A percentile compares a stretch with the other conserved stretches of the same genome.
Evolutionary conservation across 2,113 vertebrate species (phyloP).

Genomic region (Mustelus asterias): DNA sequence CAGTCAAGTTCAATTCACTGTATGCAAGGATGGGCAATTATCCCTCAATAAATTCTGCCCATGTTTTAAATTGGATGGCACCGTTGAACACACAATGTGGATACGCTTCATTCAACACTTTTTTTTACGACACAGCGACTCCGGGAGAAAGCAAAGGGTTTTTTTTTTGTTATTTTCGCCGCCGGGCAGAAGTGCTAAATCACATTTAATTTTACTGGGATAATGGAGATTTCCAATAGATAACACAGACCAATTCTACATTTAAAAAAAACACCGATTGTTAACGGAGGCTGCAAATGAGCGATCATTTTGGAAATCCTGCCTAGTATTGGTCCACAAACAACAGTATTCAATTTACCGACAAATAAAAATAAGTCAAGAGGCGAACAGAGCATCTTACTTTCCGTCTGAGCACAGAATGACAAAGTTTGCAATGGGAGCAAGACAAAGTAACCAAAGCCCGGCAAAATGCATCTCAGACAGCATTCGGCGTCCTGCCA

Average conservation of each 20-base stretch:
- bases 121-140: not conserved
- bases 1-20: constrained; percentile 42
- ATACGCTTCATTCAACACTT: constrained; percentile 37
- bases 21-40: constrained; percentile 41
- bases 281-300: not conserved
- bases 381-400: not conserved
- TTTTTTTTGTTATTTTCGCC: not conserved
- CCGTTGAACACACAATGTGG: constrained; percentile 31
- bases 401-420: not conserved
- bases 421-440: not conserved
- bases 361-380: not conserved
- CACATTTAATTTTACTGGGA: constrained; percentile 13
- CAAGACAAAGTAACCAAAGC: not conserved
- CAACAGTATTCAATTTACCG: not conserved
- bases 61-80: constrained; percentile 36
- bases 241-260: not conserved
- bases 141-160: not conserved
- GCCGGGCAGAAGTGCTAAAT: not conserved
- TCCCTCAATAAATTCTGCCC: constrained; percentile 37
- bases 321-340: not conserved
- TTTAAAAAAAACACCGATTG: not conserved
- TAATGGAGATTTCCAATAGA: not conserved
- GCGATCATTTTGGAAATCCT: not conserved
- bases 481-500: not conserved
- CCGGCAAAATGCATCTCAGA: not conserved